Evolutionary conservation across 2,113 vertebrate genomes (phyloP).

Genomic region (Oxyura jamaicensis): DNA sequence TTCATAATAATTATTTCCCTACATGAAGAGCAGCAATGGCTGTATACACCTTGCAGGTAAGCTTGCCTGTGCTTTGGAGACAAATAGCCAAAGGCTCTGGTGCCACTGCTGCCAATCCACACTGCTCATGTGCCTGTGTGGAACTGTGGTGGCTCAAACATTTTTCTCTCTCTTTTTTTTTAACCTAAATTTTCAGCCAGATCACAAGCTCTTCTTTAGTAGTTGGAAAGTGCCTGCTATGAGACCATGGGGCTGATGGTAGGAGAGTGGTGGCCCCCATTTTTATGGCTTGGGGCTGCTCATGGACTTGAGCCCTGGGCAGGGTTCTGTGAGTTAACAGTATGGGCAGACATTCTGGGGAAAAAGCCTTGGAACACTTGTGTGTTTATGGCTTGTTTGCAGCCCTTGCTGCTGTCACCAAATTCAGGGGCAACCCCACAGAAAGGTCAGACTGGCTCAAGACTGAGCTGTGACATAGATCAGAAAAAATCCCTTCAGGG

Average conservation of each 20-base stretch:
- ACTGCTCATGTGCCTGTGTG: accelerated
- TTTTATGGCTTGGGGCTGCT: not conserved
- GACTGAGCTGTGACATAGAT: not conserved
- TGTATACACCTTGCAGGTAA: too few species aligned
- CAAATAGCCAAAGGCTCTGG: not conserved
- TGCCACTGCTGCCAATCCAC: accelerated
- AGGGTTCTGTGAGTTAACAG: not conserved
- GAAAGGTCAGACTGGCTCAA: not conserved
- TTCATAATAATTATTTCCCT: not conserved
- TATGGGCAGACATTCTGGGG: not conserved
- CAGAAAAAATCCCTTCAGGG: not conserved
- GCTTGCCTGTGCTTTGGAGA: not conserved
- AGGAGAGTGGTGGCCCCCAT: accelerated
- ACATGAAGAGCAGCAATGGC: not conserved
- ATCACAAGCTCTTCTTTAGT: not conserved
- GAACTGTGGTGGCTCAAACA: not conserved
- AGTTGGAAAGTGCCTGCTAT: not conserved
- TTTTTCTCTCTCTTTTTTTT: accelerated
- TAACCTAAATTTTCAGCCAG: not conserved
- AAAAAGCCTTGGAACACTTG: not conserved
- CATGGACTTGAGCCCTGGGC: accelerated
- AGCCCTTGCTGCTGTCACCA: not conserved
- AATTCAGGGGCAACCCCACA: not conserved
- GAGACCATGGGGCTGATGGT: not conserved
- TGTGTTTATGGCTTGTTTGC: not conserved